Evolutionary conservation across 2,888 invertebrate species (phyloP), one percentile per base, ranked within the genome.

Genomic region (Agrotis exclamationis): DNA sequence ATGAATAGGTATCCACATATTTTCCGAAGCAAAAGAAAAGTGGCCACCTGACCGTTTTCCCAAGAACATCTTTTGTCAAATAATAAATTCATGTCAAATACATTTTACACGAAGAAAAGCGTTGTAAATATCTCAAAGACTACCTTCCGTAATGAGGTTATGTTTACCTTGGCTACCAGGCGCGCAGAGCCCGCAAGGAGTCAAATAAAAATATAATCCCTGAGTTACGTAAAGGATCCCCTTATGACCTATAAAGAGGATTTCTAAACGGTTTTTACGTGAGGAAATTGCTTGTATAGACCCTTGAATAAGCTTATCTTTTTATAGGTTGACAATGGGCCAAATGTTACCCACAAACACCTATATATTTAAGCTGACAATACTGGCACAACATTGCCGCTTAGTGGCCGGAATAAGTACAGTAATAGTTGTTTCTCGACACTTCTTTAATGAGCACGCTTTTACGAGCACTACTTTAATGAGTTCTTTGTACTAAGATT

Each of bases 121-220:
- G 14, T 64, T 44, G n/a, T 70, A 77, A 76, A 62, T 76, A 64
- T 77, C 51, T 81, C 64, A 76, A 78, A 70, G 64, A 62, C 60
- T 76, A 64, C 62, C 48, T 82, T 62, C 51, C 24, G 53, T 78
- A 82, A 67, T 67, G 53, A 60, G 63, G 57, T 64, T 50, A 81
- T 64, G 58, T 80, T 70, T 62, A 62, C 64, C 64, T 45, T 14
- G 47, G 33, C 79, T 54, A 59, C 63, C 51, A 63, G 60, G 63
- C 73, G n/a, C 74, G 72, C 66, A 82, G 72, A 82, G 69, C 53
- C 79, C 48, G 28, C 60, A 45, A 57, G 33, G 47, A 81, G 63
- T 60, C 82, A 82, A 78, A 78, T 79, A 82, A 64, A 72, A 82
- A 67, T 70, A 76, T 64, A 80, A 76, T 70, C 59, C 56, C 24